phyloP scores from a whole-genome alignment of 2,888 invertebrate genomes.

The Mycalesis mineus region DNA sequence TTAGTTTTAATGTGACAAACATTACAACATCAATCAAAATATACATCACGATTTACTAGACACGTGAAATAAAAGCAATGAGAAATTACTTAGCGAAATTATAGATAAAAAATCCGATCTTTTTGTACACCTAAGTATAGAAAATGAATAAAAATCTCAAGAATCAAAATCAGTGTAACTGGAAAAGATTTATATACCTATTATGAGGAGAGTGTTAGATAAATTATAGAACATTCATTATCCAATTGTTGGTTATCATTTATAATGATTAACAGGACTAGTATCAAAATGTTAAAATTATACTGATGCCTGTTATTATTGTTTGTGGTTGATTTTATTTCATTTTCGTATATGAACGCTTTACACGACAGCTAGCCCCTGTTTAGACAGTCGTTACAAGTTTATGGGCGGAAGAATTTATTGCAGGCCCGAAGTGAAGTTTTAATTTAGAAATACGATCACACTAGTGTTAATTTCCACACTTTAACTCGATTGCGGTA shows the following conservation, averaged over 20 bases:
- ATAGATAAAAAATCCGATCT: no score
- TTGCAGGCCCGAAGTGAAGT: constrained; percentile 54
- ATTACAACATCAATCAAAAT: constrained; percentile 32
- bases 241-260: no score
- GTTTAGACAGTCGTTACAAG: constrained; percentile 72
- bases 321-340: constrained; percentile 40
- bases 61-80: constrained; percentile 10
- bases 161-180: no score
- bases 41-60: constrained; percentile 27
- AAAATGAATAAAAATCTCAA: no score
- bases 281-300: background rate
- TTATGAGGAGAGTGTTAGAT: no score
- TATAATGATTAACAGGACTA: no score
- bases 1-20: constrained; percentile 54
- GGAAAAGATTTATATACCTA: no score
- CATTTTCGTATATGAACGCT: constrained; percentile 56
- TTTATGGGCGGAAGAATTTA: constrained; percentile 72
- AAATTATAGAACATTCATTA: no score
- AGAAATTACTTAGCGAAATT: background rate
- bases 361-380: constrained; percentile 69
- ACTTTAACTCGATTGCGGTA: constrained; percentile 38
- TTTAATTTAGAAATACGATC: constrained; percentile 72
- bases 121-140: no score
- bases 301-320: constrained; percentile 19
- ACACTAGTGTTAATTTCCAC: constrained; percentile 66